These are phyloP conservation scores for Syngnathus scovelli DNA, from an alignment of 2,113 vertebrate genomes.

Conservation along the genomic window DNA sequence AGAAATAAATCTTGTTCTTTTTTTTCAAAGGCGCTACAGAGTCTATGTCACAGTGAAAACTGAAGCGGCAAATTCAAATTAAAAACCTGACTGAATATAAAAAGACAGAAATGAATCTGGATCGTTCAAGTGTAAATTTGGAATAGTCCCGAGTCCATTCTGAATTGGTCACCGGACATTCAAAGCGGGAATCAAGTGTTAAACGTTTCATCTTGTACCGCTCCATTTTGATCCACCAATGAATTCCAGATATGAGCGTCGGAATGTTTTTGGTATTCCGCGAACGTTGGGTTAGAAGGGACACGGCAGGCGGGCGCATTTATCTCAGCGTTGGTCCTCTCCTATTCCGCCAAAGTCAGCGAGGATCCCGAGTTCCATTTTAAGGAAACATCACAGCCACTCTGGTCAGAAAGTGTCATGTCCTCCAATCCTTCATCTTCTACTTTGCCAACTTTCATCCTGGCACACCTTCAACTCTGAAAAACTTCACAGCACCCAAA, in stretches of 20 bases:
- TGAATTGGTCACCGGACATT: too few relatives aligned
- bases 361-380: constrained; percentile 1
- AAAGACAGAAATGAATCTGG: too few relatives aligned
- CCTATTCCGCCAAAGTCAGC: constrained; percentile 3
- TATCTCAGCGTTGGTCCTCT: constrained; percentile 4
- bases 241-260: background rate
- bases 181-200: too few relatives aligned
- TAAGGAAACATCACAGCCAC: constrained; percentile 1
- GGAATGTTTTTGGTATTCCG: constrained; percentile 6
- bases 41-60: background rate
- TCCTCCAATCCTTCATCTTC: background rate
- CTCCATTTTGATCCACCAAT: background rate
- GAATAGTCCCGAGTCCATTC: too few relatives aligned
- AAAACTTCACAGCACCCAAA: background rate
- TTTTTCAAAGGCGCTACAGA: constrained; percentile 18
- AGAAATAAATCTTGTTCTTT: constrained; percentile 25
- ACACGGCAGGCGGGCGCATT: constrained; percentile 1
- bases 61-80: background rate
- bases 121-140: too few relatives aligned
- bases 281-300: constrained; percentile 9
- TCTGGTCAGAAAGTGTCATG: background rate
- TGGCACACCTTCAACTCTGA: background rate
- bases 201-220: background rate
- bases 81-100: too few relatives aligned
- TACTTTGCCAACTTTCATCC: background rate